Conservation (phyloP, 2,888 invertebrate species). For the Dusona sp. region DNA sequence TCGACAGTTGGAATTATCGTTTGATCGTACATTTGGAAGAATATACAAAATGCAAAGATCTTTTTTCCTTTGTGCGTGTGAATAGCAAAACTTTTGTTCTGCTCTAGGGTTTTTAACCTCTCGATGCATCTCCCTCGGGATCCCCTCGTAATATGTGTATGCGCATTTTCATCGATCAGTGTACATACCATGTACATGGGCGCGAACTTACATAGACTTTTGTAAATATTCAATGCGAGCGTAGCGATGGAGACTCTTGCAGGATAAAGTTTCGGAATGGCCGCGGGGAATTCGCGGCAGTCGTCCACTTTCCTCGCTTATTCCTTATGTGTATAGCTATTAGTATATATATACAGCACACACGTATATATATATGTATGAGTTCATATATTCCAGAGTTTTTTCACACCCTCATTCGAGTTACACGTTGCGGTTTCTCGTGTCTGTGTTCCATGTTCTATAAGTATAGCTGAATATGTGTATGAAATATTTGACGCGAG, state of each 20-base stretch:
- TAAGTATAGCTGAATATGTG: too few relatives aligned
- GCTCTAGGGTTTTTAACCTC: constrained; percentile 28
- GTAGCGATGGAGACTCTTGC: constrained; percentile 36
- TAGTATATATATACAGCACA: not conserved
- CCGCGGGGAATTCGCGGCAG: constrained; percentile 49
- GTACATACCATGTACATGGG: constrained; percentile 3
- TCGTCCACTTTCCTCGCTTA: constrained; percentile 25
- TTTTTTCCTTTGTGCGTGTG: constrained; percentile 17
- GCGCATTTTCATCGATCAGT: not conserved
- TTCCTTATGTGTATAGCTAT: constrained; percentile 1
- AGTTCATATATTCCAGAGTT: not conserved
- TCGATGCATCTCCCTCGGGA: constrained; percentile 33
- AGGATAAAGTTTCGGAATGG: constrained; percentile 55
- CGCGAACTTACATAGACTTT: not conserved
- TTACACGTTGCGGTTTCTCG: too few relatives aligned
- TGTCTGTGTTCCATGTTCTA: too few relatives aligned
- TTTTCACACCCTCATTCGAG: too few relatives aligned
- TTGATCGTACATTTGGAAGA: constrained; percentile 9
- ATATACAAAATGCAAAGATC: constrained; percentile 41
- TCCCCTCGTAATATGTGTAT: constrained; percentile 9
- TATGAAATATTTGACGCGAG: too few relatives aligned
- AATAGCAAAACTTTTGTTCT: constrained; percentile 23
- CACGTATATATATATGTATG: too few relatives aligned
- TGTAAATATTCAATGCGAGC: constrained; percentile 34
- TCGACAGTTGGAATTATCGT: not conserved